A percentile compares a stretch with the other conserved stretches of the same genome.
Evolutionary conservation across 2,888 invertebrate species (phyloP).

Genomic region (Volucella inanis): DNA sequence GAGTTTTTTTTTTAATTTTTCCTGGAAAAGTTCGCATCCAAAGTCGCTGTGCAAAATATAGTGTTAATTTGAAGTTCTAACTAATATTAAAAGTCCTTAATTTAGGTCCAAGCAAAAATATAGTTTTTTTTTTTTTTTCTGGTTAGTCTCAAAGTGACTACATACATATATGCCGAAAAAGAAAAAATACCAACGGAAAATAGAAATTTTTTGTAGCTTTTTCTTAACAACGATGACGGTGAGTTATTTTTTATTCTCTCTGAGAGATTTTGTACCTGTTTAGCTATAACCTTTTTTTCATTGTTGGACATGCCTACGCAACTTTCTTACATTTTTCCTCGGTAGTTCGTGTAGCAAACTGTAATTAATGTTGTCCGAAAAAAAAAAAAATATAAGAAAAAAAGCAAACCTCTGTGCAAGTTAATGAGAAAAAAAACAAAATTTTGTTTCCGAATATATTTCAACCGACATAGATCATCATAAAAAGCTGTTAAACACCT

Average conservation of each 20-base stretch:
- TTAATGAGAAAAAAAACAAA: constrained; percentile 58
- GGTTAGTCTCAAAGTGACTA: constrained; percentile 21
- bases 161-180: constrained; percentile 21
- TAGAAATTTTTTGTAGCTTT: constrained; percentile 45
- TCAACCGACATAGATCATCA: constrained; percentile 61
- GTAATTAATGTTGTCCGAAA: constrained; percentile 53
- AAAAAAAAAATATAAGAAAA: constrained; percentile 24
- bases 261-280: constrained; percentile 58
- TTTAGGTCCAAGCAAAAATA: constrained; percentile 38
- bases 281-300: constrained; percentile 46
- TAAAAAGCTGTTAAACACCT: constrained; percentile 67
- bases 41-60: too few species aligned
- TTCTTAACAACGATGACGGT: constrained; percentile 58
- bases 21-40: too few species aligned
- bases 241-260: constrained; percentile 47
- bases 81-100: constrained; percentile 23
- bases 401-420: constrained; percentile 11
- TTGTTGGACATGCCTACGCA: constrained; percentile 51
- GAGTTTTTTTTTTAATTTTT: too few species aligned
- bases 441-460: constrained; percentile 64
- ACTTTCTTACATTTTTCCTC: constrained; percentile 48
- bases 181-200: constrained; percentile 36
- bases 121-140: constrained; percentile 1
- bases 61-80: constrained; percentile 14
- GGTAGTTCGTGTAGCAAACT: constrained; percentile 37